phyloP scores from a whole-genome alignment of 2,888 invertebrate species.

The Cryptosula pallasiana region DNA sequence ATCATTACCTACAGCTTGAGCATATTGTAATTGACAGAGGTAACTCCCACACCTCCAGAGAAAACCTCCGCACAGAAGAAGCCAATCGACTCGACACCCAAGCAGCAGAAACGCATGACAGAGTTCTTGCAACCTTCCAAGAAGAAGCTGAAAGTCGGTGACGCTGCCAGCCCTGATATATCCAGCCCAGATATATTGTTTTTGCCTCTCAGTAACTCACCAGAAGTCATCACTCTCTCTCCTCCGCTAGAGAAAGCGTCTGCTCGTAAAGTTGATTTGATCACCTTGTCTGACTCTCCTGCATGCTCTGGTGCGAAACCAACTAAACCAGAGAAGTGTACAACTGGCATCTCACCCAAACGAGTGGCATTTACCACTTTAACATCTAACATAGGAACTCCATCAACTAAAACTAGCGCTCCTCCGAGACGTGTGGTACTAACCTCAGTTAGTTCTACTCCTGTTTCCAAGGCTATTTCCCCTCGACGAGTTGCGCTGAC shows the following conservation, averaged over 20 bases:
- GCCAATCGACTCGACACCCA: background rate
- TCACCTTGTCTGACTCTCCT: background rate
- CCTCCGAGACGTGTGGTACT: background rate
- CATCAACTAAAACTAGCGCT: background rate
- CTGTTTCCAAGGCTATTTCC: background rate
- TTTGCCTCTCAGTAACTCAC: background rate
- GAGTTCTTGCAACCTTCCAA: background rate
- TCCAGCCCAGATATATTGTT: background rate
- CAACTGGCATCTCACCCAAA: background rate
- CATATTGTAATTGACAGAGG: no score
- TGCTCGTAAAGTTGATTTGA: background rate
- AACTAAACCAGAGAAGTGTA: background rate
- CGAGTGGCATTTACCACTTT: no score
- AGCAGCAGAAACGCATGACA: constrained; percentile 14
- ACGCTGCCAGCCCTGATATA: background rate
- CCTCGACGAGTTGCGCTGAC: background rate
- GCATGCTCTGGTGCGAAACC: background rate
- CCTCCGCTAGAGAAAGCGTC: background rate
- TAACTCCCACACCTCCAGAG: background rate
- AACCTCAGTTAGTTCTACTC: background rate
- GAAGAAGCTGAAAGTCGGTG: background rate
- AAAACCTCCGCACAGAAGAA: background rate
- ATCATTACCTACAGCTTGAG: no score
- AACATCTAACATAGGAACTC: background rate
- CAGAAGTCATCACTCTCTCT: background rate